Evolutionary conservation across 2,888 invertebrate genomes (phyloP).

Genomic region (Arenicola marina): DNA sequence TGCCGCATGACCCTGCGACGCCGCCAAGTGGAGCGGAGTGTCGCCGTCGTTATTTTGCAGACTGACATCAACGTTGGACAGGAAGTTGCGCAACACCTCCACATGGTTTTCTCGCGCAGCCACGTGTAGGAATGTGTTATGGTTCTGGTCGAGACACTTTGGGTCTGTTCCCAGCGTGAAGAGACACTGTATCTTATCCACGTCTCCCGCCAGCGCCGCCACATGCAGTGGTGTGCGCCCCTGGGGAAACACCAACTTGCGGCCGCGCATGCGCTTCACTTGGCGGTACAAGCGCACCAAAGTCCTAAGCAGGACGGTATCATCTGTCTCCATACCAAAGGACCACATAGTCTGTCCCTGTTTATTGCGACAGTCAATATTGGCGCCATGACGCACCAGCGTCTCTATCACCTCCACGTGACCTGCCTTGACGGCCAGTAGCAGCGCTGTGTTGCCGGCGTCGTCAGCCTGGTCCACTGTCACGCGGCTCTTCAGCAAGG

Average conservation of each 20-base stretch:
- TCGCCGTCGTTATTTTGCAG: constrained; percentile 46
- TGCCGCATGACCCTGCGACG: constrained; percentile 44
- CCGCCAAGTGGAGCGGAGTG: constrained; percentile 56
- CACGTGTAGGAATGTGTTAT: constrained; percentile 52
- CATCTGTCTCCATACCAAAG: constrained; percentile 44
- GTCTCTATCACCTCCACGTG: constrained; percentile 40
- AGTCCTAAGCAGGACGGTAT: constrained; percentile 39
- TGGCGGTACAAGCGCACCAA: constrained; percentile 9
- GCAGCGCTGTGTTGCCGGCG: constrained; percentile 48
- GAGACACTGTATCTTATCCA: constrained; percentile 45
- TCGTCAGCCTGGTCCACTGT: constrained; percentile 50
- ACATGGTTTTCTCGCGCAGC: constrained; percentile 48
- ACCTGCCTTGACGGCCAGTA: constrained; percentile 48
- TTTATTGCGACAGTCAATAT: constrained; percentile 45
- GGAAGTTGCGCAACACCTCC: constrained; percentile 36
- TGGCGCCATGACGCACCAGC: constrained; percentile 41
- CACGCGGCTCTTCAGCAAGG: constrained; percentile 19
- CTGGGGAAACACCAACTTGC: constrained; percentile 12
- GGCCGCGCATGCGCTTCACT: background rate
- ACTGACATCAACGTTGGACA: constrained; percentile 37
- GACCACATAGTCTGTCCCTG: constrained; percentile 52
- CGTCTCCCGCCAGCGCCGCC: constrained; percentile 39
- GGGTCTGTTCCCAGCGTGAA: constrained; percentile 43
- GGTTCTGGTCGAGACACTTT: constrained; percentile 39
- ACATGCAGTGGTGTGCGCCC: constrained; percentile 41